These are phyloP conservation scores for Polyommatus icarus DNA, from an alignment of 2,888 invertebrate genomes.

Conservation along the genomic window DNA sequence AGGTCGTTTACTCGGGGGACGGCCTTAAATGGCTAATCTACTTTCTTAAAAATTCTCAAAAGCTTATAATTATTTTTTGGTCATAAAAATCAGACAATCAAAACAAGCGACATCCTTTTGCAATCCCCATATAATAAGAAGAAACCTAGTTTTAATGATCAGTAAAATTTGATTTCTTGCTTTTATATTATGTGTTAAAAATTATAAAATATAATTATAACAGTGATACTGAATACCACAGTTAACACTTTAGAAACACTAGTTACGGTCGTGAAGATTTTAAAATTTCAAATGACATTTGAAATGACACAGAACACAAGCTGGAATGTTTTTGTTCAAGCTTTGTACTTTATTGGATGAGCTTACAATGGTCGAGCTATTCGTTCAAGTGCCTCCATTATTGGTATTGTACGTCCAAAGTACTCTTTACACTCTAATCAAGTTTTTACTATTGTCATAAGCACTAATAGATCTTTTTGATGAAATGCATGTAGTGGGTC, in stretches of 20 bases:
- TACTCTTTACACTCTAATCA: constrained; percentile 19
- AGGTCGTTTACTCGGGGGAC: too few species aligned
- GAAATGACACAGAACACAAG: constrained; percentile 1
- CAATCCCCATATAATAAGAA: too few species aligned
- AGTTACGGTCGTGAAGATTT: background rate
- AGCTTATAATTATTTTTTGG: too few species aligned
- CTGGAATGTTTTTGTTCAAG: constrained; percentile 20
- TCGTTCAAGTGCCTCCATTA: constrained; percentile 8
- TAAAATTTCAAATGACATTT: background rate
- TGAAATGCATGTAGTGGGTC: background rate
- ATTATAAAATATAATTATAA: too few species aligned
- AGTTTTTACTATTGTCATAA: constrained; percentile 1
- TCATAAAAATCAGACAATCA: too few species aligned
- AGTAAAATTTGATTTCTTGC: too few species aligned
- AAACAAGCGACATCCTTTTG: too few species aligned
- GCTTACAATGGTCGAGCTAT: constrained; percentile 22
- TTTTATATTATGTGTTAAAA: too few species aligned
- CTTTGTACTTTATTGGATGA: constrained; percentile 21
- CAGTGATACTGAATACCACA: background rate
- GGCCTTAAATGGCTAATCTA: too few species aligned
- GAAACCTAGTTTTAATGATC: too few species aligned
- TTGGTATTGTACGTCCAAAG: constrained; percentile 10
- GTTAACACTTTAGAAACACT: background rate
- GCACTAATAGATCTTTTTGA: background rate
- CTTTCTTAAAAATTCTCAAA: too few species aligned